These are phyloP conservation scores for Valencia hispanica DNA, from an alignment of 2,797 vertebrate species.

Conservation along the genomic window DNA sequence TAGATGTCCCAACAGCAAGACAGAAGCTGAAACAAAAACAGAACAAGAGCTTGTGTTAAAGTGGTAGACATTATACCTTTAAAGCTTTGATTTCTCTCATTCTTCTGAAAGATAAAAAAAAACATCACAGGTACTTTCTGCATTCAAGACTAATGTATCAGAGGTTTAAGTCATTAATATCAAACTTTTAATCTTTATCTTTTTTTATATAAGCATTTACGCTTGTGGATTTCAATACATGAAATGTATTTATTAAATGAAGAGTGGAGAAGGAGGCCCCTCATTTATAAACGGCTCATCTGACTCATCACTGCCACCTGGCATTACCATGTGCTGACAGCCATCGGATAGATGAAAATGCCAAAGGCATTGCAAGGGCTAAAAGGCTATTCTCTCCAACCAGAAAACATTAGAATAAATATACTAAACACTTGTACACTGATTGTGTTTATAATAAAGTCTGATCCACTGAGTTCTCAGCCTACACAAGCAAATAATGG, in stretches of 20 bases:
- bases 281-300: constrained; percentile 16
- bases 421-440: not conserved
- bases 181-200: not conserved
- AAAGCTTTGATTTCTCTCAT: not conserved
- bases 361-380: constrained; percentile 7
- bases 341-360: not conserved
- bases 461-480: not conserved
- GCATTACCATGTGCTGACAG: constrained; percentile 22
- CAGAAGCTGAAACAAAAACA: constrained; percentile 50
- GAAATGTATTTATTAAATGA: no score
- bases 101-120: not conserved
- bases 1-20: constrained; percentile 46
- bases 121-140: not conserved
- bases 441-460: constrained; percentile 18
- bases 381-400: constrained; percentile 13
- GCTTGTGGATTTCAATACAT: not conserved
- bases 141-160: not conserved
- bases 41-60: constrained; percentile 26
- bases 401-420: not conserved
- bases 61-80: constrained; percentile 2
- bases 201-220: not conserved
- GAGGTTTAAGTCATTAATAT: not conserved
- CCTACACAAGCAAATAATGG: constrained; percentile 1
- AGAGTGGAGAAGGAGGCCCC: not conserved
- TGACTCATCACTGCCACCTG: constrained; percentile 42